Evolutionary conservation across 2,888 invertebrate genomes (phyloP).

Genomic region (Cryptocephalus primarius): DNA sequence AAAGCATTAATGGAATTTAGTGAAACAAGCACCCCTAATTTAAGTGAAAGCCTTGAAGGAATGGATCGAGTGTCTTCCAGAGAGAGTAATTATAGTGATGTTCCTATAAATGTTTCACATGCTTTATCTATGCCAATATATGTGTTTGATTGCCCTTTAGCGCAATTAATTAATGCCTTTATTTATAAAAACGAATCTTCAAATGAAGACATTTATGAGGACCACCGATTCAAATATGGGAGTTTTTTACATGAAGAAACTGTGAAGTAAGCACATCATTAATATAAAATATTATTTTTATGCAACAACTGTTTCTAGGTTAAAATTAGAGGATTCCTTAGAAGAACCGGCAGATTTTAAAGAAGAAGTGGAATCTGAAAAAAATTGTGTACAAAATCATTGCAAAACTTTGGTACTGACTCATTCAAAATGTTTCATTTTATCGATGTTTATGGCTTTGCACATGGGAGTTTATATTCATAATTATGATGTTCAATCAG

Average conservation of each 20-base stretch:
- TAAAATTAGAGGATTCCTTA: constrained; percentile 30
- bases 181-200: constrained; percentile 21
- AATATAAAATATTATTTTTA: too few species aligned
- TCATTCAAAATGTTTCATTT: constrained; percentile 52
- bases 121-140: constrained; percentile 44
- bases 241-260: constrained; percentile 30
- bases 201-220: constrained; percentile 42
- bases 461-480: constrained; percentile 47
- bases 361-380: constrained; percentile 11
- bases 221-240: constrained; percentile 41
- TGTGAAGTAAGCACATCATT: constrained; percentile 18
- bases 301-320: constrained; percentile 17
- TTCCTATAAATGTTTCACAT: constrained; percentile 26
- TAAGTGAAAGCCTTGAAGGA: constrained; percentile 22
- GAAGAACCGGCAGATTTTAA: constrained; percentile 35
- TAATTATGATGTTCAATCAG: constrained; percentile 53
- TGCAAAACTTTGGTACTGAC: constrained; percentile 47
- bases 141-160: constrained; percentile 55
- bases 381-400: constrained; percentile 40
- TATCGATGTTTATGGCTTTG: constrained; percentile 49
- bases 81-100: constrained; percentile 31
- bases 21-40: constrained; percentile 20
- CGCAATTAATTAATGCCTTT: constrained; percentile 45
- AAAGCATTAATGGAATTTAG: constrained; percentile 21
- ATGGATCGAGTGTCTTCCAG: constrained; percentile 26